Percentiles rank a stretch among this genome's conserved stretches.
These are phyloP conservation scores for Otolemur crassicaudatus DNA, from an alignment of 2,797 vertebrate species.

Conservation along the genomic window DNA sequence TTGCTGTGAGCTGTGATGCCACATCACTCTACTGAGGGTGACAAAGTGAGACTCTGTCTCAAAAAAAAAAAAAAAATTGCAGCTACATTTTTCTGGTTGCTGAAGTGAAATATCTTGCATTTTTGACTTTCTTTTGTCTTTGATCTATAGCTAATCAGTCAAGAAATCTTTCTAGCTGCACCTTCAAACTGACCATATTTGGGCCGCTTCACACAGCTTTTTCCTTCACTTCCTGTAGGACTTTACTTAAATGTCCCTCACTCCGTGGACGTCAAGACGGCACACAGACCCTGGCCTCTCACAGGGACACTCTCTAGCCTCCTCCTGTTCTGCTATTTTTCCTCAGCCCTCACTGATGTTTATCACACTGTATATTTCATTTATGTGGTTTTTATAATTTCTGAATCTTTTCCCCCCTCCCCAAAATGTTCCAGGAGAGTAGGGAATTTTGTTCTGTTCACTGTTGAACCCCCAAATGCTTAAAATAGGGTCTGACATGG, in stretches of 20 bases:
- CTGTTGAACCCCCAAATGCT: not conserved
- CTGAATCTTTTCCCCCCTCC: not conserved
- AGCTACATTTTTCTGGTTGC: not conserved
- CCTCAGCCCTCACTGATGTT: not conserved
- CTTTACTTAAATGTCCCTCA: not conserved
- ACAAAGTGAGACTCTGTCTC: too few species aligned
- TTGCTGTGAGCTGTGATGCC: too few species aligned
- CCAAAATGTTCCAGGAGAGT: not conserved
- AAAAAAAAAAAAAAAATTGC: not conserved
- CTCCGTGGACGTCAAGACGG: not conserved
- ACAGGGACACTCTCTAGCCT: not conserved
- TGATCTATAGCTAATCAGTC: not conserved
- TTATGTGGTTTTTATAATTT: not conserved
- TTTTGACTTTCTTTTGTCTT: not conserved
- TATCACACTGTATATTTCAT: not conserved
- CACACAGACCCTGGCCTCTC: not conserved
- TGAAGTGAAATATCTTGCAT: not conserved
- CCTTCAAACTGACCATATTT: not conserved
- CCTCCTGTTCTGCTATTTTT: not conserved
- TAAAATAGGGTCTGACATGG: not conserved
- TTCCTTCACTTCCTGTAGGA: not conserved
- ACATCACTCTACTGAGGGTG: too few species aligned
- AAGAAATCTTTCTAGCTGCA: not conserved
- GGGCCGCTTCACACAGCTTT: not conserved
- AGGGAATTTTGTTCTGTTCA: constrained; percentile 26